phyloP scores from a whole-genome alignment of 2,113 vertebrate genomes.

The Coryphaenoides rupestris region DNA sequence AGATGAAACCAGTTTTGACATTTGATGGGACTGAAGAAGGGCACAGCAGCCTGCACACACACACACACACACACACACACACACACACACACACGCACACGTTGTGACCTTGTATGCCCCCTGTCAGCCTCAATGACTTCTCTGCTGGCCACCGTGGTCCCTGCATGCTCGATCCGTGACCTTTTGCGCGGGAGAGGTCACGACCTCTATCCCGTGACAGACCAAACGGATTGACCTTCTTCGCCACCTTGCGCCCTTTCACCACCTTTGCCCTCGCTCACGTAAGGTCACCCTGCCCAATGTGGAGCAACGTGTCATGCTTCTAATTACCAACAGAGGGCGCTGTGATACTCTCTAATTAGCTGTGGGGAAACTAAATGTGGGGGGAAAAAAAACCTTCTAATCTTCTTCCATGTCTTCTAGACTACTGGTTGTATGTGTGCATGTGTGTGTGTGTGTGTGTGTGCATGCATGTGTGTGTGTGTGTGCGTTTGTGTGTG shows the following conservation, averaged over 20 bases:
- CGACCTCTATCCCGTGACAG: constrained; percentile 38
- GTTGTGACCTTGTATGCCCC: constrained; percentile 10
- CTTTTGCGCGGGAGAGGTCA: constrained; percentile 22
- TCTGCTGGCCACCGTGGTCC: constrained; percentile 12
- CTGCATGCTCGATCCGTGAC: constrained; percentile 39
- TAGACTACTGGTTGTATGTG: background rate
- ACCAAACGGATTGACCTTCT: constrained; percentile 46
- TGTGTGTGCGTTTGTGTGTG: background rate
- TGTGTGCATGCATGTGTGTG: background rate
- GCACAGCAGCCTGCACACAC: constrained; percentile 9
- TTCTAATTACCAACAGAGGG: constrained; percentile 48
- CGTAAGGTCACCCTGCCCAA: too few relatives aligned
- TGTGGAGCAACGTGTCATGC: constrained; percentile 3
- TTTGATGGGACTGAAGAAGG: too few relatives aligned
- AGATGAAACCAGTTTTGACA: too few relatives aligned
- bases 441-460: background rate
- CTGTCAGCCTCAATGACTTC: constrained; percentile 48
- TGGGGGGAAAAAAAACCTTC: background rate
- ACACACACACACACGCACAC: background rate
- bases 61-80: background rate
- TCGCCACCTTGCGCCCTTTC: constrained; percentile 43
- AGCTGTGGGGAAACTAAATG: too few relatives aligned
- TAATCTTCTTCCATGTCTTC: background rate
- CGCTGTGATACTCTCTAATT: constrained; percentile 45
- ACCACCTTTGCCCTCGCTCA: constrained; percentile 13